Evolutionary conservation across 2,888 invertebrate species (phyloP).

Genomic region (Cordilura impudica): DNA sequence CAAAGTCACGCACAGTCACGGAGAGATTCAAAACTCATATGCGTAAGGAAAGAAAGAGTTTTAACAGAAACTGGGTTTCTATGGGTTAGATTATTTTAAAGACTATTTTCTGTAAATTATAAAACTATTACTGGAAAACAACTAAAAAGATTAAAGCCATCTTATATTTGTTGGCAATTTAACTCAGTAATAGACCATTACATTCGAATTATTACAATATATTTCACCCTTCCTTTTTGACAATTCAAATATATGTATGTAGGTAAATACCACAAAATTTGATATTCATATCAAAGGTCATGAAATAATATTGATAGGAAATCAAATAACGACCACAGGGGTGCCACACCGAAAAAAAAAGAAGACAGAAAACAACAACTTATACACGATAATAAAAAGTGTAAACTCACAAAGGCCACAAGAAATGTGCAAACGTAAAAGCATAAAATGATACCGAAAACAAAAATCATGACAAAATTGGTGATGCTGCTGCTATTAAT

Average conservation of each 20-base stretch:
- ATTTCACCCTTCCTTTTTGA: background rate
- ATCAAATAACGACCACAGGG: constrained; percentile 54
- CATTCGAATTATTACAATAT: too few species aligned
- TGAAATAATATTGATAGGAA: constrained; percentile 54
- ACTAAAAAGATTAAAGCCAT: too few species aligned
- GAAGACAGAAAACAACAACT: constrained; percentile 3
- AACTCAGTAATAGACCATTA: too few species aligned
- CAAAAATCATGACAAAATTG: constrained; percentile 25
- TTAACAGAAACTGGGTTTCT: too few species aligned
- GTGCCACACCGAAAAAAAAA: constrained; percentile 29
- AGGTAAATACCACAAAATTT: too few species aligned
- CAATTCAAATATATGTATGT: background rate
- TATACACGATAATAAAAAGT: constrained; percentile 26
- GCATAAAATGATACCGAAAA: constrained; percentile 6
- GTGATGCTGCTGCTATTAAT: constrained; percentile 7
- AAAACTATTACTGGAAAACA: too few species aligned
- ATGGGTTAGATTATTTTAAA: too few species aligned
- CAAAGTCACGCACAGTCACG: too few species aligned
- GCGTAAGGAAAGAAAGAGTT: too few species aligned
- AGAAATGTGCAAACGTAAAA: constrained; percentile 29
- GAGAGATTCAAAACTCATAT: too few species aligned
- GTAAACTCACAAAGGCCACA: constrained; percentile 57
- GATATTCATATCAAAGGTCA: constrained; percentile 44
- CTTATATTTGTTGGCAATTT: too few species aligned
- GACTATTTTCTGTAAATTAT: too few species aligned